Conservation (phyloP, 2,888 invertebrate species). For the Venusia cambrica region DNA sequence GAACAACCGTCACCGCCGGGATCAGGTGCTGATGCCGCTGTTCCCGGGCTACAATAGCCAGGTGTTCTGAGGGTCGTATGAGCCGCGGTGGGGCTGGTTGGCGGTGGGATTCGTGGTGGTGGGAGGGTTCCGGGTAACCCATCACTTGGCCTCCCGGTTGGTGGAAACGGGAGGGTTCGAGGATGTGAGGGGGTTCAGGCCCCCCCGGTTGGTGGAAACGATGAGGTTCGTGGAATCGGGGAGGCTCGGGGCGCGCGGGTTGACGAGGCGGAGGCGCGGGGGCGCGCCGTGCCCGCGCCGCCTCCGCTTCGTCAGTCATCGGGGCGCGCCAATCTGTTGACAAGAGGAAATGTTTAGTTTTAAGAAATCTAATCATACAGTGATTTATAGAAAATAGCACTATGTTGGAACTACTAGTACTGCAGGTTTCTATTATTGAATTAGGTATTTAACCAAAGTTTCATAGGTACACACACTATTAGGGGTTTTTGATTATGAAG, state of each 20-base stretch:
- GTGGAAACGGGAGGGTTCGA: too few species aligned
- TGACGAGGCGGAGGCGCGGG: constrained; percentile 65
- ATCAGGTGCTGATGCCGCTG: constrained; percentile 52
- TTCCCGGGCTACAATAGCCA: constrained; percentile 57
- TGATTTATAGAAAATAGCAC: too few species aligned
- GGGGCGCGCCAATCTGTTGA: constrained; percentile 76
- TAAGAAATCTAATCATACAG: not conserved
- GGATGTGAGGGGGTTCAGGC: too few species aligned
- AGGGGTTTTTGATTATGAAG: not conserved
- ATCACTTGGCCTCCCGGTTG: too few species aligned
- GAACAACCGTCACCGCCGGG: constrained; percentile 55
- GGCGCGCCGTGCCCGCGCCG: constrained; percentile 63
- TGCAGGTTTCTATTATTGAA: too few species aligned
- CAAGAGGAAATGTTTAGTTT: constrained; percentile 25
- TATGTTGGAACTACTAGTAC: too few species aligned
- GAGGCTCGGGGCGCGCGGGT: constrained; percentile 54
- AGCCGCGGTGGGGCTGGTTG: constrained; percentile 61
- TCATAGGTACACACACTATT: too few species aligned
- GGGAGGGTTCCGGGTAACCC: too few species aligned
- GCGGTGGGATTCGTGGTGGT: too few species aligned
- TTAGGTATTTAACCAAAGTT: too few species aligned
- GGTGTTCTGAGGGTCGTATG: constrained; percentile 69
- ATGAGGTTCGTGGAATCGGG: too few species aligned
- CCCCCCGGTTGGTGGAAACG: too few species aligned
- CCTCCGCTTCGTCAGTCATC: constrained; percentile 73